Conservation (phyloP, 2,113 vertebrate species). For the Misgurnus mizolepis region DNA sequence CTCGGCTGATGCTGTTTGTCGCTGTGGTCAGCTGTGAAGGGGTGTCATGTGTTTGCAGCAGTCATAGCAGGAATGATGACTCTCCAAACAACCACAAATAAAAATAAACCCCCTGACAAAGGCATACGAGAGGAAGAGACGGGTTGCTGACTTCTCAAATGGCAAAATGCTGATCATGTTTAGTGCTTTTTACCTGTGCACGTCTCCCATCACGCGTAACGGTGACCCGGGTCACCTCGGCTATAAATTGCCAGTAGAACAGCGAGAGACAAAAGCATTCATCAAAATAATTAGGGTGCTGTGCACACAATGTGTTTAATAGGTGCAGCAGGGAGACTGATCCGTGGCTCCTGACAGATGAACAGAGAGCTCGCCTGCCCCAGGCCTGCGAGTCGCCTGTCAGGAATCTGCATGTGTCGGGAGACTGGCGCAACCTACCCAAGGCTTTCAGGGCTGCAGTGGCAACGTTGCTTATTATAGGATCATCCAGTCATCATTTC, state of each 20-base stretch:
- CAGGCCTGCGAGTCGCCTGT: constrained; percentile 48
- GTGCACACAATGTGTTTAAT: constrained; percentile 65
- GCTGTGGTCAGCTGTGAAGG: background rate
- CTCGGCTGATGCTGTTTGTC: background rate
- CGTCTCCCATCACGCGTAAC: constrained; percentile 64
- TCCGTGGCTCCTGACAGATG: constrained; percentile 67
- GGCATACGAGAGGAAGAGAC: background rate
- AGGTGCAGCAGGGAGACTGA: constrained; percentile 59
- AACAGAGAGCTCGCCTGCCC: constrained; percentile 40
- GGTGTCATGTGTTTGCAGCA: too few relatives aligned
- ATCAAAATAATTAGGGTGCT: constrained; percentile 77
- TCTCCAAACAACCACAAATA: background rate
- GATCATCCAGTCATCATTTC: constrained; percentile 44
- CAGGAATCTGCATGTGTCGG: constrained; percentile 47
- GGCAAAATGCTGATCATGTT: constrained; percentile 10
- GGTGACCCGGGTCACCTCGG: constrained; percentile 61
- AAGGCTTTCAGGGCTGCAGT: constrained; percentile 3
- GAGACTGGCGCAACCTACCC: constrained; percentile 42
- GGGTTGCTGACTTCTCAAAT: background rate
- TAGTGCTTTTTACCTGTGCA: constrained; percentile 17
- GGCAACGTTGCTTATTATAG: constrained; percentile 27
- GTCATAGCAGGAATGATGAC: background rate
- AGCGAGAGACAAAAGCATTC: constrained; percentile 66
- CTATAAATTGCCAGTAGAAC: constrained; percentile 66
- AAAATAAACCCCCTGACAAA: background rate